These are phyloP conservation scores for Phoebastria nigripes DNA, from an alignment of 2,797 vertebrate genomes.

Conservation along the genomic window DNA sequence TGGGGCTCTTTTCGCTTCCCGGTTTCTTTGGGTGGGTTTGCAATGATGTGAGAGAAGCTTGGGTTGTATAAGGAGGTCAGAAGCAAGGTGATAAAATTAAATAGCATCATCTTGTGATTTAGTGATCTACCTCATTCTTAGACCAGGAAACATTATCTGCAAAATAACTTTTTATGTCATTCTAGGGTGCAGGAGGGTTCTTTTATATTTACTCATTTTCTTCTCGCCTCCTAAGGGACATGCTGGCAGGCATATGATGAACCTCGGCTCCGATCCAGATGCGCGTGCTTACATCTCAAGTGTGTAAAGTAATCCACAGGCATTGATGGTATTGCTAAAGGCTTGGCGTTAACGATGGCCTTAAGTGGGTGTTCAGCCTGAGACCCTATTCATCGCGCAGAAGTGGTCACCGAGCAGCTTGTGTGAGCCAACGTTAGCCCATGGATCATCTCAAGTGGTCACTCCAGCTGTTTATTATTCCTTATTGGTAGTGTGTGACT, in stretches of 20 bases:
- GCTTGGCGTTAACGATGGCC: background rate
- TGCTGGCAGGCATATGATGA: background rate
- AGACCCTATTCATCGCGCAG: background rate
- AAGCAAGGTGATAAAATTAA: background rate
- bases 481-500: background rate
- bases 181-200: background rate
- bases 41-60: background rate
- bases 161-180: background rate
- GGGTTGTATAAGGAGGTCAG: background rate
- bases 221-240: accelerated
- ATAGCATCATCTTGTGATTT: background rate
- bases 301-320: background rate
- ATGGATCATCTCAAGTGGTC: background rate
- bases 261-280: accelerated
- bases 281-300: accelerated
- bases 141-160: background rate
- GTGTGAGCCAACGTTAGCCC: accelerated
- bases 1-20: background rate
- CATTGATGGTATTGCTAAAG: background rate
- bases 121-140: background rate
- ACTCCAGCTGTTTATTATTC: background rate
- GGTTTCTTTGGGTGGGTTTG: background rate
- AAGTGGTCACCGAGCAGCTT: background rate
- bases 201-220: background rate
- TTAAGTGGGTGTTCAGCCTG: background rate